Evolutionary conservation across 2,113 vertebrate species (phyloP).

Genomic region (Tragulus kanchil): DNA sequence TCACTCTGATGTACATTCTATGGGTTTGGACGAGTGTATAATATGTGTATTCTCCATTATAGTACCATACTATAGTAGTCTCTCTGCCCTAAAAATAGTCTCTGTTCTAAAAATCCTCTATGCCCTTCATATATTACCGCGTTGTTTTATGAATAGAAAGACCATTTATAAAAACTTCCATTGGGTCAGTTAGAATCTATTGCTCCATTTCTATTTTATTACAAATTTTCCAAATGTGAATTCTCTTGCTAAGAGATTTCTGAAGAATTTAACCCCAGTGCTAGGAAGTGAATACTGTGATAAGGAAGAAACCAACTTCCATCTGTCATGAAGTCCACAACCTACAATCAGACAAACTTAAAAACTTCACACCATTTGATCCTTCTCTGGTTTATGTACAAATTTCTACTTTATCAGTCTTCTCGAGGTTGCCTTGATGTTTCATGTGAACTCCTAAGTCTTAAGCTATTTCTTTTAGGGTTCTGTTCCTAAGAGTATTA

Average conservation of each 20-base stretch:
- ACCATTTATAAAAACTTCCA: background rate
- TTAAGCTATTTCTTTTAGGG: constrained; percentile 41
- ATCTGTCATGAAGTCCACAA: background rate
- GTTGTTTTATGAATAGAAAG: constrained; percentile 54
- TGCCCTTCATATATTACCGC: background rate
- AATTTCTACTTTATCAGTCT: constrained; percentile 9
- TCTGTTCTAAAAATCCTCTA: background rate
- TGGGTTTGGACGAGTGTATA: background rate
- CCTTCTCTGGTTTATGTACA: background rate
- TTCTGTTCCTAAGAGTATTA: background rate
- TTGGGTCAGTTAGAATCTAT: constrained; percentile 18
- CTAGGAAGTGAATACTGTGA: background rate
- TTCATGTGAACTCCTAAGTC: background rate
- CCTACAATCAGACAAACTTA: background rate
- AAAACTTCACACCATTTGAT: background rate
- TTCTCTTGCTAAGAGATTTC: constrained; percentile 13
- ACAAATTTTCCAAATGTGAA: constrained; percentile 38
- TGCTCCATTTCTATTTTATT: constrained; percentile 3
- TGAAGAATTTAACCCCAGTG: background rate
- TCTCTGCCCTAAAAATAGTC: background rate
- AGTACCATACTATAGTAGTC: background rate
- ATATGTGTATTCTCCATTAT: background rate
- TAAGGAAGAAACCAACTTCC: background rate
- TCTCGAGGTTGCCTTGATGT: constrained; percentile 7
- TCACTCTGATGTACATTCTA: background rate